Evolutionary conservation across 2,888 invertebrate genomes (phyloP).

Genomic region (Ormyrus thymus): DNA sequence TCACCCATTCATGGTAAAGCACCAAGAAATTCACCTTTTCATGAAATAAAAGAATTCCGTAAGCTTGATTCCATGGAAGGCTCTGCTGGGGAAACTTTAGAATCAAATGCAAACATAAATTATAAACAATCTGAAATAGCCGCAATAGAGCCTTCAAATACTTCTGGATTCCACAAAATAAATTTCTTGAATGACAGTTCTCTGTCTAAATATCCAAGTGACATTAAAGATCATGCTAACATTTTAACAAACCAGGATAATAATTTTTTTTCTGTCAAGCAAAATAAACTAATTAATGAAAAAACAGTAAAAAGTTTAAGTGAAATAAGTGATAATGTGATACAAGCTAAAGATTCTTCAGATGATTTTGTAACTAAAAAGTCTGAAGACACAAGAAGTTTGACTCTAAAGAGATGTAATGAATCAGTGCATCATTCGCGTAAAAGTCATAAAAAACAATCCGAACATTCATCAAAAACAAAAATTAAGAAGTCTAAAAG

Average conservation of each 20-base stretch:
- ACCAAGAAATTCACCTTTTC: constrained; percentile 61
- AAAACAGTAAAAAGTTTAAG: constrained; percentile 35
- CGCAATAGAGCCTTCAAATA: constrained; percentile 51
- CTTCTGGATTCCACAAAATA: constrained; percentile 55
- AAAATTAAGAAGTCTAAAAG: constrained; percentile 56
- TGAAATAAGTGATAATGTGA: constrained; percentile 38
- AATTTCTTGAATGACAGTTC: constrained; percentile 51
- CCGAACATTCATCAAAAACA: constrained; percentile 59
- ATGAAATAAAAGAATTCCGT: constrained; percentile 54
- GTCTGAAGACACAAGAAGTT: constrained; percentile 66
- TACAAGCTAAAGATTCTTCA: constrained; percentile 53
- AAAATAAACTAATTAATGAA: constrained; percentile 30
- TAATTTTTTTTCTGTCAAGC: constrained; percentile 42
- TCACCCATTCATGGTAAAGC: constrained; percentile 63
- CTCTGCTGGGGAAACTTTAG: constrained; percentile 55
- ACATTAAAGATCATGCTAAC: constrained; percentile 51
- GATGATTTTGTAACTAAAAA: constrained; percentile 58
- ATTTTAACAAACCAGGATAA: constrained; percentile 53
- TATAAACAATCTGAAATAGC: constrained; percentile 52
- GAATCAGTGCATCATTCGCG: constrained; percentile 60
- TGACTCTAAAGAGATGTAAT: constrained; percentile 66
- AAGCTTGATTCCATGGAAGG: constrained; percentile 57
- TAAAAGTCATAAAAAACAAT: constrained; percentile 63
- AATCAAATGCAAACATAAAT: constrained; percentile 45
- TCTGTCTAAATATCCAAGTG: constrained; percentile 44